These are phyloP conservation scores for Cinara cedri DNA, from an alignment of 2,888 invertebrate species.

Conservation along the genomic window DNA sequence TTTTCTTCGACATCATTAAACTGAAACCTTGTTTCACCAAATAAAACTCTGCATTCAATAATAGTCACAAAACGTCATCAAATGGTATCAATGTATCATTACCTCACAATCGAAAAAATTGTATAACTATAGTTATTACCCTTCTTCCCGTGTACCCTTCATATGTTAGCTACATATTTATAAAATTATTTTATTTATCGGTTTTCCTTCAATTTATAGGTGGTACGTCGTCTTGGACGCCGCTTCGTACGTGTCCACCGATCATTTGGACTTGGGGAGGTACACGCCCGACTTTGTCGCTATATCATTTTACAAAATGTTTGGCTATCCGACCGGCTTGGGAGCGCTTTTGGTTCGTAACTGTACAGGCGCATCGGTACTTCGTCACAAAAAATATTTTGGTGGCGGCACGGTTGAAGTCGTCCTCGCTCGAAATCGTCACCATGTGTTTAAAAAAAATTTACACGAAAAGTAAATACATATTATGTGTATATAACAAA, in stretches of 20 bases:
- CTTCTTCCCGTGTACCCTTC: no score
- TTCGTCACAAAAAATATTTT: conserved; percentile 78
- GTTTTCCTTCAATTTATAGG: conserved; percentile 59
- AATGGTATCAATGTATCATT: no score
- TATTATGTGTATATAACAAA: conserved; percentile 87
- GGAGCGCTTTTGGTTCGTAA: conserved; percentile 86
- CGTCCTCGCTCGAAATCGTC: conserved; percentile 74
- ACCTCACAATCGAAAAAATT: no score
- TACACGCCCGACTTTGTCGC: conserved; percentile 86
- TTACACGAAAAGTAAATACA: conserved; percentile 79
- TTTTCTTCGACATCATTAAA: no score
- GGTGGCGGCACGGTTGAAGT: conserved; percentile 94
- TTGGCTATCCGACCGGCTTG: conserved; percentile 93
- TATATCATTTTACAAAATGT: conserved; percentile 96
- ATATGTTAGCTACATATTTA: no score
- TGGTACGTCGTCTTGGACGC: conserved; percentile 87
- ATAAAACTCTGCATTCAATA: no score
- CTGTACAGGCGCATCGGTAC: conserved; percentile 68
- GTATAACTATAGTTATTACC: no score
- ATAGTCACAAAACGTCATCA: no score
- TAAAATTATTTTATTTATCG: no score
- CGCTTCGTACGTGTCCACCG: conserved; percentile 80
- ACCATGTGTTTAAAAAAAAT: conserved; percentile 70
- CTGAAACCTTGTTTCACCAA: no score
- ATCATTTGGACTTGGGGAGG: conserved; percentile 74